A percentile compares a stretch with the other conserved stretches of the same genome.
Evolutionary conservation across 2,888 invertebrate genomes (phyloP).

Genomic region (Dryobota labecula): DNA sequence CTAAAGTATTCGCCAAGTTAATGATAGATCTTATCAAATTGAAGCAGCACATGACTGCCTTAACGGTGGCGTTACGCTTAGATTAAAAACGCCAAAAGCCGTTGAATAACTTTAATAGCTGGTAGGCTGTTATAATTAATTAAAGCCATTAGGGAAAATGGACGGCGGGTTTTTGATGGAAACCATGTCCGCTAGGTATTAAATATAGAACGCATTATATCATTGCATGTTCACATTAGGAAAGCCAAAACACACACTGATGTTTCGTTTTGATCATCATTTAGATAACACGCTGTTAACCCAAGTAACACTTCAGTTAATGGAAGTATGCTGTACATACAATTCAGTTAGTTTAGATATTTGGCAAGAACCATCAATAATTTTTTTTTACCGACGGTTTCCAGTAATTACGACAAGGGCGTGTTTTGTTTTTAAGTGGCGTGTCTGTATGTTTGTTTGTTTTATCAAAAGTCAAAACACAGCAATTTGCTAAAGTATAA

Average conservation of each 20-base stretch:
- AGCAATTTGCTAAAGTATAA: conserved; percentile 5
- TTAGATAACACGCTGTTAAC: conserved; percentile 47
- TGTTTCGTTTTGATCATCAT: conserved; percentile 40
- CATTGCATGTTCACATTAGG: conserved; percentile 36
- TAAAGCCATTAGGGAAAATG: conserved; percentile 53
- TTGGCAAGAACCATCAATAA: neutral
- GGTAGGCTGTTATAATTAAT: conserved; percentile 55
- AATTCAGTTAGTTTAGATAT: conserved; percentile 1
- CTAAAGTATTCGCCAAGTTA: neutral
- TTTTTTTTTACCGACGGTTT: neutral
- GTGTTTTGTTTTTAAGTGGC: conserved; percentile 3
- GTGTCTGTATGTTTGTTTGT: neutral
- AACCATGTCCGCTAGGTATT: conserved; percentile 53
- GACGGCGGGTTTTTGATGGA: conserved; percentile 39
- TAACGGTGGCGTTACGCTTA: conserved; percentile 11
- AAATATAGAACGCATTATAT: conserved; percentile 51
- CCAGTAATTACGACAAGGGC: conserved; percentile 9
- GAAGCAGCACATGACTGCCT: conserved; percentile 13
- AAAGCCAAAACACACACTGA: conserved; percentile 39
- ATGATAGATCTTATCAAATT: conserved; percentile 8
- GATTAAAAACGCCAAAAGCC: conserved; percentile 37
- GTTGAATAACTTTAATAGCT: conserved; percentile 44
- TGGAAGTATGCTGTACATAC: conserved; percentile 12
- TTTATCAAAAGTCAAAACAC: neutral
- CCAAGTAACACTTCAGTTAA: conserved; percentile 21